These are phyloP conservation scores for Mythimna vitellina DNA, from an alignment of 2,888 invertebrate genomes.

Conservation along the genomic window DNA sequence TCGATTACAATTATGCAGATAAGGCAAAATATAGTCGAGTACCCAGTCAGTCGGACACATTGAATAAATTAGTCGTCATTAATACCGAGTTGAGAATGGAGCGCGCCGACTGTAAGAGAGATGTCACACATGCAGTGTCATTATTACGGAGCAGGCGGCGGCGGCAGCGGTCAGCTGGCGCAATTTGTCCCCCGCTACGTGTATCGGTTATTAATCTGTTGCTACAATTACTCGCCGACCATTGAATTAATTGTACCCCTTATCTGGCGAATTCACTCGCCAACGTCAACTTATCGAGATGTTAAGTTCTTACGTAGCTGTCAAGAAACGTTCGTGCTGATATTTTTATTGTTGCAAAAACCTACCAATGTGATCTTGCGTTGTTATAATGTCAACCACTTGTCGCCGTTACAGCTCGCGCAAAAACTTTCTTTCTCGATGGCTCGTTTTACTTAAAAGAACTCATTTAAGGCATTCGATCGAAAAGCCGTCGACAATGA, in stretches of 20 bases:
- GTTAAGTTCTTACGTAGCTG: slow-evolving; percentile 73
- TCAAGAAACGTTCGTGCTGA: slow-evolving; percentile 70
- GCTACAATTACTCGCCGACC: slow-evolving; percentile 81
- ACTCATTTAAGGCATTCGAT: slow-evolving; percentile 74
- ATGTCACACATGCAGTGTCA: slow-evolving; percentile 50
- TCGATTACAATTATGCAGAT: slow-evolving; percentile 83
- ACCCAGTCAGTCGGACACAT: slow-evolving; percentile 35
- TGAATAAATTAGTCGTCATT: slow-evolving; percentile 58
- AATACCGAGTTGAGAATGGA: slow-evolving; percentile 53
- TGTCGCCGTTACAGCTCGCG: slow-evolving; percentile 63
- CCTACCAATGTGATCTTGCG: slow-evolving; percentile 66
- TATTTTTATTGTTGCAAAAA: slow-evolving; percentile 80
- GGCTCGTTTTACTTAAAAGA: slow-evolving; percentile 69
- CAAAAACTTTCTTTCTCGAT: slow-evolving; percentile 66
- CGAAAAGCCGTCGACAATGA: slow-evolving; percentile 77
- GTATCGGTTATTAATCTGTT: slow-evolving; percentile 85
- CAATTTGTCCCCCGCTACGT: slow-evolving; percentile 86
- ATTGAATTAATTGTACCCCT: slow-evolving; percentile 84
- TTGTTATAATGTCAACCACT: slow-evolving; percentile 71
- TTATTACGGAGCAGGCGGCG: slow-evolving; percentile 57
- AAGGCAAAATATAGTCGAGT: slow-evolving; percentile 60
- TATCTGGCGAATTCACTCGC: slow-evolving; percentile 80
- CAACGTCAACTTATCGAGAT: slow-evolving; percentile 73
- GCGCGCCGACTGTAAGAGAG: slow-evolving; percentile 43
- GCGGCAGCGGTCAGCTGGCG: slow-evolving; percentile 74